Evolutionary conservation across 2,113 vertebrate genomes (phyloP), one percentile per base, ranked within the genome.

Genomic region (Casuarius casuarius): DNA sequence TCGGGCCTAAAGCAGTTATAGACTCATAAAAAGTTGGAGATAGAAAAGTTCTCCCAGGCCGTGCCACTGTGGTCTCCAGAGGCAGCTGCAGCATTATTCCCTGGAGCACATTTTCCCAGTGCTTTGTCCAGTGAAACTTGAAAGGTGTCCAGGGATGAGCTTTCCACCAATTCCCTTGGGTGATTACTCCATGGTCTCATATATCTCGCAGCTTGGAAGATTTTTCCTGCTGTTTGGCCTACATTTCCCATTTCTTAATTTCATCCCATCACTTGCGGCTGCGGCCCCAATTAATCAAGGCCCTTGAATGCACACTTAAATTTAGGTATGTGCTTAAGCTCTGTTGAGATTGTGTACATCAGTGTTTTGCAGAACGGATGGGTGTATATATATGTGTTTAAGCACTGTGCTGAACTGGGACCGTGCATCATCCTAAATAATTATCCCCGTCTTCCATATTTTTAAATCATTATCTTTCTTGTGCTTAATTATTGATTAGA

Each of bases 401-500:
- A 96, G 70, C 73, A 40, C 65, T 38, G 21, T 91, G 77, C 77
- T 82, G 92, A 89, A 81, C 2, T 73, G 71, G 71, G 74, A 82
- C 84, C 44, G 65, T 90, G 95, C 62, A 84, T 95, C 80, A 86
- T 56, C 71, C 72, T 73, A 96, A 96, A 92, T 88, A 90, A 95
- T 96, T 93, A 63, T 62, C 38, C 18, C 72, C 54, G 59, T 71
- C 61, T 84, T 87, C 67, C 40, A 46, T 92, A 79, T 96, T 96
- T 93, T 91, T 89, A 76, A 93, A 35, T 52, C 61, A 68, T 93
- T 97, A 90, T 81, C 89, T 33, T 84, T 84, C 71, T 12, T 25
- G 70, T 82, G 40, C 84, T 91, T 95, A 93, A 94, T 94, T 92
- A 93, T 94, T 12, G 80, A 96, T 96, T 94, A 79, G 89, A 70